Evolutionary conservation across 2,888 invertebrate genomes (phyloP).

Genomic region (Pristionchus arcanus): DNA sequence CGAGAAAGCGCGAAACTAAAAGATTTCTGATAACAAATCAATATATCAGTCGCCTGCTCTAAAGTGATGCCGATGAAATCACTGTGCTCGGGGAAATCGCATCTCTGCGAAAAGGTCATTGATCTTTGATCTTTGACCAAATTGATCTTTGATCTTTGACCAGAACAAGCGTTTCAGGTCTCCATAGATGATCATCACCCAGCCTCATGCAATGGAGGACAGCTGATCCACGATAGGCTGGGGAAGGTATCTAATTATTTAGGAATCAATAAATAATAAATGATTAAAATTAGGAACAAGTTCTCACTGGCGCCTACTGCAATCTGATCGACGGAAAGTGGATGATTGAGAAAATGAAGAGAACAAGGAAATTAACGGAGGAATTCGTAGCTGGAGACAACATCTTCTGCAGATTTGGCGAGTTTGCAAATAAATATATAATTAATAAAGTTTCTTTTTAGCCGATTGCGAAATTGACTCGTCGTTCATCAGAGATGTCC

Average conservation of each 20-base stretch:
- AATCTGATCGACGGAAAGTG: neutral
- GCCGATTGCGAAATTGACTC: neutral
- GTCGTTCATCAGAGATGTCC: neutral
- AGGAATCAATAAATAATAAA: neutral
- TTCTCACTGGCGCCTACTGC: neutral
- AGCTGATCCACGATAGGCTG: neutral
- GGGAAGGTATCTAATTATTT: neutral
- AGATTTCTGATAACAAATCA: neutral
- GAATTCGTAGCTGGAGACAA: neutral
- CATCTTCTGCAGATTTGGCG: neutral
- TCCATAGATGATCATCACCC: neutral
- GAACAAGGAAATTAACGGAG: neutral
- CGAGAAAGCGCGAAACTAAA: too few relatives aligned
- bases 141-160: neutral
- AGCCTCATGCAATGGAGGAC: neutral
- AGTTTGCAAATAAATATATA: neutral
- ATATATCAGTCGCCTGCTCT: neutral
- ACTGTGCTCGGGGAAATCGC: neutral
- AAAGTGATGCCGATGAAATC: neutral
- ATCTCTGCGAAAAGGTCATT: neutral
- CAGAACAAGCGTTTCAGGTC: neutral
- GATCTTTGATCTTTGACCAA: neutral
- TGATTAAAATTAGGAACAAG: neutral
- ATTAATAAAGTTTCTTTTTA: neutral
- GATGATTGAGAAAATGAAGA: neutral